Percentiles rank a stretch among this genome's conserved stretches.
phyloP scores from a whole-genome alignment of 2,113 vertebrate genomes.

The Entelurus aequoreus region DNA sequence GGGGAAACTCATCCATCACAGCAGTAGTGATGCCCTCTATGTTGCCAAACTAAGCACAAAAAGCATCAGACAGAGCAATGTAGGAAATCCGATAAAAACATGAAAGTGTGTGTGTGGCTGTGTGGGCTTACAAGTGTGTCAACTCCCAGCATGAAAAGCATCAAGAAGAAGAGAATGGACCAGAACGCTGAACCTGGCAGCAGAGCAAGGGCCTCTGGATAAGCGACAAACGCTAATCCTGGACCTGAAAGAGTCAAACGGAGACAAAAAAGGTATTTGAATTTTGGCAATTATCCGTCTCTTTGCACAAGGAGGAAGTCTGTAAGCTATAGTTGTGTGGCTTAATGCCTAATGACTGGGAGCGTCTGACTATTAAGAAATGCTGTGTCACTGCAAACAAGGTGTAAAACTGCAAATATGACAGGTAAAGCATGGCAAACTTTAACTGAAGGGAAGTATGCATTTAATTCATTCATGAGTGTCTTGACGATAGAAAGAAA shows the following conservation, averaged over 20 bases:
- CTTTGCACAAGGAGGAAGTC: too few species aligned
- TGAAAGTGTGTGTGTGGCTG: too few species aligned
- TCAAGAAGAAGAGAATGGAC: slow-evolving; percentile 80
- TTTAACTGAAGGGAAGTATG: too few species aligned
- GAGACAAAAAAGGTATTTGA: background rate
- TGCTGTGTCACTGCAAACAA: too few species aligned
- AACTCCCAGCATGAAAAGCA: slow-evolving; percentile 78
- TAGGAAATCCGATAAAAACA: background rate
- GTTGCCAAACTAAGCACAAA: slow-evolving; percentile 75
- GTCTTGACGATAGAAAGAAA: too few species aligned
- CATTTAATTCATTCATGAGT: too few species aligned
- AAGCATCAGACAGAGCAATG: background rate
- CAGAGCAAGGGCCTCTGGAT: slow-evolving; percentile 80
- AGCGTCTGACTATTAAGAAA: too few species aligned
- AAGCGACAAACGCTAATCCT: slow-evolving; percentile 78
- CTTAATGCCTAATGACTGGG: too few species aligned
- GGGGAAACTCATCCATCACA: slow-evolving; percentile 75
- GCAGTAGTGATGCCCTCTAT: slow-evolving; percentile 81
- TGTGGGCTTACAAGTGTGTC: slow-evolving; percentile 73
- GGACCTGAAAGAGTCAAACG: slow-evolving; percentile 62
- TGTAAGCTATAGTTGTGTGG: too few species aligned
- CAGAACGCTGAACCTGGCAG: slow-evolving; percentile 77
- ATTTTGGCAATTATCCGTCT: background rate
- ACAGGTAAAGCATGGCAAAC: too few species aligned
- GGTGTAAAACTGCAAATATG: too few species aligned